Conservation (phyloP, 2,888 invertebrate genomes). For the Drosophila setosimentum region DNA sequence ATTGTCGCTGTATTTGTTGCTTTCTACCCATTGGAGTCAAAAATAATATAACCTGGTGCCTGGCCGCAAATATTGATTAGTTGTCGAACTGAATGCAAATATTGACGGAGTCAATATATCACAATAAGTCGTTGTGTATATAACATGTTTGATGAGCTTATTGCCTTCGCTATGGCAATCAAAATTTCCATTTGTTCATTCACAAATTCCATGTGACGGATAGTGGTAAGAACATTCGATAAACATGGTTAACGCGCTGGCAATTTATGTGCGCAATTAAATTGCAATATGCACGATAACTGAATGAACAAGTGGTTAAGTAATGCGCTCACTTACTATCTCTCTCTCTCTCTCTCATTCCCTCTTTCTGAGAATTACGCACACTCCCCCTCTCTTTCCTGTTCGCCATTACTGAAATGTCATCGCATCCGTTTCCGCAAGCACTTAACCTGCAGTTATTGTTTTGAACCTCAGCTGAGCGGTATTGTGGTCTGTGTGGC, state of each 20-base stretch:
- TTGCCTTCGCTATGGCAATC: conserved; percentile 21
- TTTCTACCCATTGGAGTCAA: conserved; percentile 58
- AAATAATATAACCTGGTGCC: conserved; percentile 60
- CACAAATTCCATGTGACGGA: conserved; percentile 33
- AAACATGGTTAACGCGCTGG: conserved; percentile 34
- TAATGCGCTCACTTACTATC: neutral
- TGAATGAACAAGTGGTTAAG: conserved; percentile 40
- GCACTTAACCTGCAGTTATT: conserved; percentile 56
- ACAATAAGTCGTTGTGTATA: conserved; percentile 25
- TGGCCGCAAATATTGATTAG: conserved; percentile 68
- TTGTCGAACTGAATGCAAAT: conserved; percentile 41
- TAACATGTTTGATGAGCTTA: conserved; percentile 44
- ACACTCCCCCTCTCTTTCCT: neutral
- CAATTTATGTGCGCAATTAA: conserved; percentile 76
- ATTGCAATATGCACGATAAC: conserved; percentile 66
- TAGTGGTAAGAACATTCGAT: conserved; percentile 18
- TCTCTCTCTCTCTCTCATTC: neutral
- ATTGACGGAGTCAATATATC: conserved; percentile 33
- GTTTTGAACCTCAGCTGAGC: conserved; percentile 29
- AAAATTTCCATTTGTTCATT: conserved; percentile 53
- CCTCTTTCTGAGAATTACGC: neutral
- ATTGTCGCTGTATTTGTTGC: conserved; percentile 6
- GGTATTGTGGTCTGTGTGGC: conserved; percentile 13
- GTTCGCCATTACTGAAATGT: conserved; percentile 16
- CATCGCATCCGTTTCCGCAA: conserved; percentile 42